phyloP scores from a whole-genome alignment of 2,113 vertebrate species.

The Petaurus breviceps region DNA sequence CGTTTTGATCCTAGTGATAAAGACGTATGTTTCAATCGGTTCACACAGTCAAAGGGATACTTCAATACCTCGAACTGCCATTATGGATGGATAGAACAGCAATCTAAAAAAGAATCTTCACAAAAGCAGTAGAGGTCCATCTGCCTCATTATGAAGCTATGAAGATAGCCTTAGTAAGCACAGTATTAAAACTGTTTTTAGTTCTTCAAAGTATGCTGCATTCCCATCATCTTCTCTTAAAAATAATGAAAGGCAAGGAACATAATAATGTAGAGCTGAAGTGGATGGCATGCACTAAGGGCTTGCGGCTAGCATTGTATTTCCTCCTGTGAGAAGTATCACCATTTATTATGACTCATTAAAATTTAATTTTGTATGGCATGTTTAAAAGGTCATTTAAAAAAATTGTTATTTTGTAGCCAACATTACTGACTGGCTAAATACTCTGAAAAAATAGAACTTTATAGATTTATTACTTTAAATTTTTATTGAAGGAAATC shows the following conservation, averaged over 20 bases:
- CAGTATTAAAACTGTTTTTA: not conserved
- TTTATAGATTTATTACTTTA: constrained; percentile 61
- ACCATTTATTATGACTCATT: constrained; percentile 77
- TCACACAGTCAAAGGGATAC: constrained; percentile 3
- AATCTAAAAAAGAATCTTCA: constrained; percentile 31
- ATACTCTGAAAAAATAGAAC: constrained; percentile 64
- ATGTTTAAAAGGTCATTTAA: constrained; percentile 81
- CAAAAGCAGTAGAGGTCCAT: not conserved
- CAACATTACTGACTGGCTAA: constrained; percentile 71
- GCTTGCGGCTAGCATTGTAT: constrained; percentile 61
- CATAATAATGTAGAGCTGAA: not conserved
- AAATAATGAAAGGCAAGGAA: constrained; percentile 47
- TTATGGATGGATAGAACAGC: not conserved
- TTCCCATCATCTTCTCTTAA: constrained; percentile 9
- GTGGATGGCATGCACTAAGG: constrained; percentile 31
- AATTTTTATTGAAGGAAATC: constrained; percentile 60
- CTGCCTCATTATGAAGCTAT: constrained; percentile 7
- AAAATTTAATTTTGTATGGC: constrained; percentile 80
- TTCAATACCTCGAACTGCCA: constrained; percentile 30
- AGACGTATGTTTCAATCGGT: constrained; percentile 32
- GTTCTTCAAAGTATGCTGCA: constrained; percentile 3
- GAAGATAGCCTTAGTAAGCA: not conserved
- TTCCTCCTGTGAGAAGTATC: constrained; percentile 71
- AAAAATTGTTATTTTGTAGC: constrained; percentile 60
- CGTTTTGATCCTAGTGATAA: not conserved